Percentiles rank a stretch among this genome's conserved stretches.
phyloP scores from a whole-genome alignment of 2,888 invertebrate species.

The Carpatolechia fugitivella region DNA sequence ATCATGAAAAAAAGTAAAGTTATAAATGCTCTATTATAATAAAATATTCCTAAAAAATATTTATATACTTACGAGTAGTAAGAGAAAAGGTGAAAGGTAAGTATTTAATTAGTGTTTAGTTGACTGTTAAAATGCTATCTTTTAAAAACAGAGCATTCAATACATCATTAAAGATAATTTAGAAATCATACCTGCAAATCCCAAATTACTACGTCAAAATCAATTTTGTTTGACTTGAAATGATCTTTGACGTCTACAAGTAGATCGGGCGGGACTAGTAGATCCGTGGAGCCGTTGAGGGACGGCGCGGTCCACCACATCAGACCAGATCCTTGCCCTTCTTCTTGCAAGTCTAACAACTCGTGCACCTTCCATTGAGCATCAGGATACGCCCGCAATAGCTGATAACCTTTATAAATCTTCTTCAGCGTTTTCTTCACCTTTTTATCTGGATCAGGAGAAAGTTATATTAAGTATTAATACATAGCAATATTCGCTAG shows the following conservation, averaged over 20 bases:
- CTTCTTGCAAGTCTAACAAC: slow-evolving; percentile 68
- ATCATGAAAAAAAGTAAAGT: too few species aligned
- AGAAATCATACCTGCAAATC: slow-evolving; percentile 82
- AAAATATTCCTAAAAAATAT: too few species aligned
- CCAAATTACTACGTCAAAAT: slow-evolving; percentile 83
- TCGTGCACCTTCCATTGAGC: slow-evolving; percentile 65
- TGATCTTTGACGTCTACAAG: slow-evolving; percentile 78
- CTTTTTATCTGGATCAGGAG: slow-evolving; percentile 45
- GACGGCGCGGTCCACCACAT: slow-evolving; percentile 76
- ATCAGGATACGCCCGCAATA: slow-evolving; percentile 67
- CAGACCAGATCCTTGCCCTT: slow-evolving; percentile 68
- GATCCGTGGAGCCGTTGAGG: slow-evolving; percentile 80
- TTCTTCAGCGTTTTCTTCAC: slow-evolving; percentile 61
- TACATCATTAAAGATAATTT: neutral
- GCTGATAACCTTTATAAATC: slow-evolving; percentile 78
- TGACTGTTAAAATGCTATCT: too few species aligned
- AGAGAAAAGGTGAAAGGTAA: too few species aligned
- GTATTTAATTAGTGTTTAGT: too few species aligned
- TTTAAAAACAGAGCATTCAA: too few species aligned
- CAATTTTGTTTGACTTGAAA: slow-evolving; percentile 80
- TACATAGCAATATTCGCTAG: slow-evolving; percentile 8
- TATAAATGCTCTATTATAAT: too few species aligned
- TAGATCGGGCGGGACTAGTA: slow-evolving; percentile 85
- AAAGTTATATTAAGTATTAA: slow-evolving; percentile 9
- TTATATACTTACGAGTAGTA: too few species aligned